phyloP scores from a whole-genome alignment of 2,113 vertebrate species.

The Vulpes vulpes region DNA sequence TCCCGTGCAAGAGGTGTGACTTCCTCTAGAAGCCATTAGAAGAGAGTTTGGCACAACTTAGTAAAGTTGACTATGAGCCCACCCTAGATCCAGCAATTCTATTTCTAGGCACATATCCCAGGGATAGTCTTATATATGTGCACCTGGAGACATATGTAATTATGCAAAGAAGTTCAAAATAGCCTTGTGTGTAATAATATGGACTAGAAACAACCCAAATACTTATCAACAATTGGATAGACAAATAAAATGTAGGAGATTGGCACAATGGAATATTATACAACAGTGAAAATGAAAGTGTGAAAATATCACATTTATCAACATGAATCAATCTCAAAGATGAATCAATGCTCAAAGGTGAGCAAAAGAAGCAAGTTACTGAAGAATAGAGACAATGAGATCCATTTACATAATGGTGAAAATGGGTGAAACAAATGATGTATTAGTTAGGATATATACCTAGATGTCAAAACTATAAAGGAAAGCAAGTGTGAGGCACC shows the following conservation, averaged over 20 bases:
- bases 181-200: not conserved
- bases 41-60: not conserved
- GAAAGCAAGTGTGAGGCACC: not conserved
- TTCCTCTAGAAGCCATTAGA: not conserved
- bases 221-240: too few species aligned
- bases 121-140: not conserved
- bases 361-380: not conserved
- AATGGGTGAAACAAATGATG: not conserved
- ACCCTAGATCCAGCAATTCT: not conserved
- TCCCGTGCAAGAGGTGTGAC: not conserved
- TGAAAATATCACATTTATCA: not conserved
- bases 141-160: not conserved
- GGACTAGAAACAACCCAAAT: not conserved
- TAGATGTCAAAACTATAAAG: not conserved
- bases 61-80: not conserved
- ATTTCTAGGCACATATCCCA: not conserved
- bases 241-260: not conserved
- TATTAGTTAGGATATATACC: not conserved
- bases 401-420: not conserved
- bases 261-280: not conserved
- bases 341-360: not conserved
- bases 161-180: not conserved
- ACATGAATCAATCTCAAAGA: not conserved
- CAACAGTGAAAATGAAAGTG: not conserved
- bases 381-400: not conserved